Base-by-base conservation (phyloP, 2,797 vertebrate species). In the Pangasius mekongensis region DNA sequence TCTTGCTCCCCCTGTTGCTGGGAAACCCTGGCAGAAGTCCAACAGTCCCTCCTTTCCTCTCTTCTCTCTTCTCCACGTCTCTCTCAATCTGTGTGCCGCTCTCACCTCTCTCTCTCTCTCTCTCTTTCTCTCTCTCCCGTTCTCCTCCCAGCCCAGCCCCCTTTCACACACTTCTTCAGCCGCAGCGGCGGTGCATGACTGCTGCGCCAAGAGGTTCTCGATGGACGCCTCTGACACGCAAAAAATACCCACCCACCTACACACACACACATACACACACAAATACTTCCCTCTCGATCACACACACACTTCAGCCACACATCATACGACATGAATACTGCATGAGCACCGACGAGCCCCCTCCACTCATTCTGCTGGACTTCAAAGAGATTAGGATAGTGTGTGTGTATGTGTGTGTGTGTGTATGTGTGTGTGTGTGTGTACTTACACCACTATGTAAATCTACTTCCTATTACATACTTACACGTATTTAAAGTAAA, bases 11-110 rank as follows among this genome's bases (percentile, higher is more conserved):
- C 90, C 91, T 93, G 95, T 95, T 95, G 95, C 95, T 58, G 91
- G 94, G 95, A 95, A 94, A 95, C 94, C 89, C 92, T 93, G 93
- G 93, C 91, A 89, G 90, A 90, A 91, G 92, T 94, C 93, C 94
- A 94, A 86, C 86, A 84, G 88, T 89, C 87, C 89, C 71, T 86
- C 39, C 84, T 84, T 84, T 73, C 52, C 84, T 91, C 52, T 78
- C 77, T 85, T 84, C 84, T 87, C 90, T 88, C 83, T 87, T 73
- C 71, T 92, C 77, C 58, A 81, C 87, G 83, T 89, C 85, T 92
- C 89, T 77, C 73, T 92, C 92, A 67, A 85, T 91, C 93, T 91
- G 89, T 71, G 81, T 91, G 88, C 85, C 73, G 74, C 87, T 91
- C 91, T 91, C 90, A 87, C 89, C 69, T 71, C 81, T 81, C 84